Evolutionary conservation across 2,888 invertebrate genomes (phyloP).

Genomic region (Rhamnusium bicolor): DNA sequence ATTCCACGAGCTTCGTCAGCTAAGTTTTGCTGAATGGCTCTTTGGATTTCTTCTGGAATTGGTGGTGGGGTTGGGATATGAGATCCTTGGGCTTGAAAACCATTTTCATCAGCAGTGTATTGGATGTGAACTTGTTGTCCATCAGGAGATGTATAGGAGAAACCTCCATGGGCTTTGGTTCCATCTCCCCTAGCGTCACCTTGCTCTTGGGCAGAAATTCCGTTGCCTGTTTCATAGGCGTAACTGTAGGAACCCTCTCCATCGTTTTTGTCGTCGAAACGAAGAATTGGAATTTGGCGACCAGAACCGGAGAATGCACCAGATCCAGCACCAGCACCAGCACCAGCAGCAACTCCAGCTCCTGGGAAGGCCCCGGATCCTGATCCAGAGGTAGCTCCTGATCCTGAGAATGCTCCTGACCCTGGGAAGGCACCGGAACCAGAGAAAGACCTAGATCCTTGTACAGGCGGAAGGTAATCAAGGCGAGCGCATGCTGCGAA

Average conservation of each 20-base stretch:
- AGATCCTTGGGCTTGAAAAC: conserved; percentile 73
- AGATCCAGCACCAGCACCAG: conserved; percentile 26
- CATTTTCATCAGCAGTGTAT: conserved; percentile 75
- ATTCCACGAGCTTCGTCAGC: conserved; percentile 59
- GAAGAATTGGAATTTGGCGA: conserved; percentile 55
- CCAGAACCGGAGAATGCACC: conserved; percentile 39
- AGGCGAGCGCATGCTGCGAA: conserved; percentile 53
- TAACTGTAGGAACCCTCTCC: conserved; percentile 61
- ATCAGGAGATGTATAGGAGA: conserved; percentile 61
- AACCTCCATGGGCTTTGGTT: conserved; percentile 56
- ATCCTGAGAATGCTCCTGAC: background rate
- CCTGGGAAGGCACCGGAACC: conserved; percentile 53
- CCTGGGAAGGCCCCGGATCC: conserved; percentile 16
- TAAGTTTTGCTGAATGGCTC: conserved; percentile 60
- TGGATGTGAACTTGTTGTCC: conserved; percentile 57
- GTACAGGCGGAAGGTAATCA: conserved; percentile 59
- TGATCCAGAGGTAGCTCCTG: conserved; percentile 50
- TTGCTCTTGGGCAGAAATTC: conserved; percentile 70
- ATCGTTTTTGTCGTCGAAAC: conserved; percentile 59
- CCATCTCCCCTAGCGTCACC: conserved; percentile 62
- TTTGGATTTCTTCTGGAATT: conserved; percentile 74
- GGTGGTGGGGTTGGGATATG: conserved; percentile 76
- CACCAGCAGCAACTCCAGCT: conserved; percentile 51
- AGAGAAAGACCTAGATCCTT: conserved; percentile 51
- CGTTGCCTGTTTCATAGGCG: conserved; percentile 75